Evolutionary conservation across 2,113 vertebrate species (phyloP).

Genomic region (Protomyctophum bolini): DNA sequence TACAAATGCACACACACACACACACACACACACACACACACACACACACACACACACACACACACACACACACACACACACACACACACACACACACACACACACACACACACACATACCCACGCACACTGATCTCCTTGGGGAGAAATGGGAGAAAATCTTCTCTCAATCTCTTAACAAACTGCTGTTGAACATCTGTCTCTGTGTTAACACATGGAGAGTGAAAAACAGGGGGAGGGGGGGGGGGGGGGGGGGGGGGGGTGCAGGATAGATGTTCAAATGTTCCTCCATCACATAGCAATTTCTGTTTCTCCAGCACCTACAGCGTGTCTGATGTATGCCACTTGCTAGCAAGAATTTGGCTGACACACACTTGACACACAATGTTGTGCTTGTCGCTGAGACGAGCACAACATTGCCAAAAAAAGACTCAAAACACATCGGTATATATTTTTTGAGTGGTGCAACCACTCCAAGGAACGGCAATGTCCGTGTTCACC

Average conservation of each 20-base stretch:
- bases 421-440: no score
- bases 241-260: background rate
- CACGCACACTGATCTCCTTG: slow-evolving; percentile 41
- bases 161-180: slow-evolving; percentile 56
- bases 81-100: slow-evolving; percentile 16
- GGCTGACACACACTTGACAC: no score
- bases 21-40: slow-evolving; percentile 43
- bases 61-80: slow-evolving; percentile 19
- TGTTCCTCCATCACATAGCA: background rate
- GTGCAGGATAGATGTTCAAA: slow-evolving; percentile 37
- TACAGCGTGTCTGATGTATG: no score
- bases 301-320: no score
- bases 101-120: background rate
- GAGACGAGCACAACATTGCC: no score
- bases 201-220: slow-evolving; percentile 14
- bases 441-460: no score
- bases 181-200: slow-evolving; percentile 72
- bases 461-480: no score
- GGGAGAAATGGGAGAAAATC: slow-evolving; percentile 56
- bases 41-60: slow-evolving; percentile 5
- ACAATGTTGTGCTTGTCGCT: no score
- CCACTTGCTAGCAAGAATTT: no score
- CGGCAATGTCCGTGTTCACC: no score
- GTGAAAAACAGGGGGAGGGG: slow-evolving; percentile 43
- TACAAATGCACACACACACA: slow-evolving; percentile 45